A percentile compares a stretch with the other conserved stretches of the same genome.
Evolutionary conservation across 64 coral and sea anemone species (phyloP).

Genomic region (Porites australiensis): DNA sequence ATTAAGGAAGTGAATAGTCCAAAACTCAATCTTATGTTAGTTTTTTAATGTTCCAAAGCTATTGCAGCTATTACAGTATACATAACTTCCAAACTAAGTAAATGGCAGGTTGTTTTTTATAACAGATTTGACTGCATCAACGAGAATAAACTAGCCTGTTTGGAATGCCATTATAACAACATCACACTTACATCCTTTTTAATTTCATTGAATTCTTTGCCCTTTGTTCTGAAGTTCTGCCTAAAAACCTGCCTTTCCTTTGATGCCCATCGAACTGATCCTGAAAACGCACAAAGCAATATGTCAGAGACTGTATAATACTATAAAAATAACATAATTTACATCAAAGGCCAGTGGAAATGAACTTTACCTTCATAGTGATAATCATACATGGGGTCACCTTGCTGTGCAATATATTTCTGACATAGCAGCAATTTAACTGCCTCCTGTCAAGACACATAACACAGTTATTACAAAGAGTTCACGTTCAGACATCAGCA

Average conservation of each 20-base stretch:
- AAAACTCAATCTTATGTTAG: too few relatives aligned
- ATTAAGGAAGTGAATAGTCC: too few relatives aligned
- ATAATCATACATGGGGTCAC: constrained; percentile 80
- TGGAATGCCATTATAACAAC: not conserved
- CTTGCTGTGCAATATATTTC: constrained; percentile 51
- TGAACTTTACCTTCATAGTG: constrained; percentile 86
- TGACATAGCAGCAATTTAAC: constrained; percentile 76
- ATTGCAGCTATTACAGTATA: too few relatives aligned
- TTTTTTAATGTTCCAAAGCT: too few relatives aligned
- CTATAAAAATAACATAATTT: not conserved
- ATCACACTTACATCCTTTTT: constrained; percentile 84
- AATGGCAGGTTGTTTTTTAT: too few relatives aligned
- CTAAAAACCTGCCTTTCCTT: constrained; percentile 85
- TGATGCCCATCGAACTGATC: constrained; percentile 91
- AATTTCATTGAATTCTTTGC: constrained; percentile 85
- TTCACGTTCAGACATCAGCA: too few relatives aligned
- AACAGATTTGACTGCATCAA: too few relatives aligned
- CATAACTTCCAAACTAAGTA: too few relatives aligned
- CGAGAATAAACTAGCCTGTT: too few relatives aligned
- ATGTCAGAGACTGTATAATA: not conserved
- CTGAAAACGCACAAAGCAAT: constrained; percentile 15
- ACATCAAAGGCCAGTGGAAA: not conserved
- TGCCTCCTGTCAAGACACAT: constrained; percentile 60
- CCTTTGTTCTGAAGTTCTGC: constrained; percentile 85
- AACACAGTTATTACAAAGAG: not conserved